These are phyloP conservation scores for Cosmorhoe ocellata DNA, from an alignment of 2,888 invertebrate genomes.

Conservation along the genomic window DNA sequence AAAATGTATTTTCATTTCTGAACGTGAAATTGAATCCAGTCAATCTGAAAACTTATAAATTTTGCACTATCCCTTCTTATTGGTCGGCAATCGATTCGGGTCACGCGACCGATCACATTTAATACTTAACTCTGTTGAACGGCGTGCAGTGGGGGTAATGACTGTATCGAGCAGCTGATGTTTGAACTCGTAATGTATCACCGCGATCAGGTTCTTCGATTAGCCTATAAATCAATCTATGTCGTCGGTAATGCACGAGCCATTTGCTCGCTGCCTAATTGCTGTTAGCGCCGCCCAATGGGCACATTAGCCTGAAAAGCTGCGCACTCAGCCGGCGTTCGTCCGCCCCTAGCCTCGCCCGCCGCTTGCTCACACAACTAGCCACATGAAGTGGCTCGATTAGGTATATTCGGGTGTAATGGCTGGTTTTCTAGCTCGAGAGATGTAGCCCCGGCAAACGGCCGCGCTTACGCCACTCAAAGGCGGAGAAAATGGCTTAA, in stretches of 20 bases:
- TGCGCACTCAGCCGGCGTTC: conserved; percentile 52
- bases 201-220: conserved; percentile 48
- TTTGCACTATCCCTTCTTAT: conserved; percentile 52
- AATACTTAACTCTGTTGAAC: conserved; percentile 54
- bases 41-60: conserved; percentile 55
- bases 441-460: conserved; percentile 76
- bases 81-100: conserved; percentile 56
- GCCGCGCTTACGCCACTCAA: conserved; percentile 81
- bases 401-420: conserved; percentile 71
- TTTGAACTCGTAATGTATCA: conserved; percentile 50
- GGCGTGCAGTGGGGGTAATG: conserved; percentile 57
- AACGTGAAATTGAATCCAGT: conserved; percentile 49
- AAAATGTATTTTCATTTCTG: conserved; percentile 55
- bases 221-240: conserved; percentile 77
- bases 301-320: conserved; percentile 71
- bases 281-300: conserved; percentile 79
- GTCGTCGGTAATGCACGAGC: conserved; percentile 78
- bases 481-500: conserved; percentile 83
- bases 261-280: conserved; percentile 79
- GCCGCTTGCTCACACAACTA: conserved; percentile 41
- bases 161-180: conserved; percentile 60
- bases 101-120: conserved; percentile 59
- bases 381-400: conserved; percentile 53
- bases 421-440: conserved; percentile 81
- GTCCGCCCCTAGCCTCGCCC: conserved; percentile 44